Evolutionary conservation across 2,888 invertebrate species (phyloP).

Genomic region (Phoronis australis): DNA sequence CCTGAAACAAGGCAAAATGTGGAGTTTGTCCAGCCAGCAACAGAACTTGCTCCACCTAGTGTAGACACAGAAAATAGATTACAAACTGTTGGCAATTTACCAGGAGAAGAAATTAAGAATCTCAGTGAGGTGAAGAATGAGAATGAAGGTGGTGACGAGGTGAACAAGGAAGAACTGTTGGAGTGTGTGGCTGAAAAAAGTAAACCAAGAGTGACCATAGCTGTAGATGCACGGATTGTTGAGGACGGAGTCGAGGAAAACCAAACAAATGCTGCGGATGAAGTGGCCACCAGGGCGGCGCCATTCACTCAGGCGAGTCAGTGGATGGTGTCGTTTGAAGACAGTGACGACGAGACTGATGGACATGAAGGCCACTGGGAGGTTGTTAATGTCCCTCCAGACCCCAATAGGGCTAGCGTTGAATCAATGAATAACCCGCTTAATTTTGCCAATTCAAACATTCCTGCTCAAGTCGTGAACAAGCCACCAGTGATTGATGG

Average conservation of each 20-base stretch:
- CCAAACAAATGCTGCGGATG: constrained; percentile 32
- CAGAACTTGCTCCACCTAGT: too few species aligned
- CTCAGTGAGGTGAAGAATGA: neutral
- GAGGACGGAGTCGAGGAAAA: constrained; percentile 36
- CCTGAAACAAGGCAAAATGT: constrained; percentile 1
- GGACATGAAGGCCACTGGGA: constrained; percentile 11
- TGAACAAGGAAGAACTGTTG: neutral
- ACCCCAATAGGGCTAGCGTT: too few species aligned
- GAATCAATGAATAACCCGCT: too few species aligned
- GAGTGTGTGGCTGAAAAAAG: neutral
- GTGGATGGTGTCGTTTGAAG: constrained; percentile 85
- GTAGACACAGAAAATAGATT: neutral
- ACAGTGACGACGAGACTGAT: constrained; percentile 69
- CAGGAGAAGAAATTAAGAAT: neutral
- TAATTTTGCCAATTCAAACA: too few species aligned
- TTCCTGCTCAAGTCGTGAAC: too few species aligned
- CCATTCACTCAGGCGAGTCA: constrained; percentile 79
- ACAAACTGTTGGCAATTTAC: neutral
- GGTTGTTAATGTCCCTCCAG: too few species aligned
- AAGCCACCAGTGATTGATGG: too few species aligned
- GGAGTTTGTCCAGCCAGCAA: too few species aligned
- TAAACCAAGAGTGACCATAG: neutral
- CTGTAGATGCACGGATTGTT: neutral
- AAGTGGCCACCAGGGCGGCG: constrained; percentile 49
- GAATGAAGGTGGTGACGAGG: neutral